Conservation (phyloP, 2,113 vertebrate species). For the Vombatus ursinus region DNA sequence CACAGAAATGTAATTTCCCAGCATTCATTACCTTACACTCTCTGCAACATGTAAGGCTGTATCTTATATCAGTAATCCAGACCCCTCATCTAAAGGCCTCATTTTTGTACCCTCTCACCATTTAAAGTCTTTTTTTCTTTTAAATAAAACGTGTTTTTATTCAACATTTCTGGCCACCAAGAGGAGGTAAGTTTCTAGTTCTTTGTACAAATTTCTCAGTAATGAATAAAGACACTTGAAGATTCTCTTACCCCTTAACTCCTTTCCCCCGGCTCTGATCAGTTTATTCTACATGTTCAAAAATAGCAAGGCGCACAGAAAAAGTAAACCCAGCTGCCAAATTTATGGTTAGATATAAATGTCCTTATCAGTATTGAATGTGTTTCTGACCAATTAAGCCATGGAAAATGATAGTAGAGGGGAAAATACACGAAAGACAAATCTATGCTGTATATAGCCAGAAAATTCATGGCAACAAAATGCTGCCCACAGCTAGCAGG, state of each 20-base stretch:
- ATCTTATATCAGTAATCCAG: neutral
- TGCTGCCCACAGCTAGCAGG: neutral
- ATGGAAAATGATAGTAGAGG: neutral
- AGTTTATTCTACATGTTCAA: neutral
- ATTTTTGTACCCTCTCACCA: neutral
- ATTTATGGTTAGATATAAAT: constrained; percentile 22
- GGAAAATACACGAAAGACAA: neutral
- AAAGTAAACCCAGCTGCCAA: neutral
- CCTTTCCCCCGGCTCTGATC: neutral
- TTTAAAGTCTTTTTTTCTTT: neutral
- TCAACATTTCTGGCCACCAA: neutral
- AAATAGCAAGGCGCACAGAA: neutral
- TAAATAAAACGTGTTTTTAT: neutral
- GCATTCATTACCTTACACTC: neutral
- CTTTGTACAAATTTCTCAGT: neutral
- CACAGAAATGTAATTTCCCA: neutral
- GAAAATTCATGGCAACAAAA: neutral
- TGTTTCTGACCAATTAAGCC: constrained; percentile 9
- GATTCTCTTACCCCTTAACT: neutral
- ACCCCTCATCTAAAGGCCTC: neutral
- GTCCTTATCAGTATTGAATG: constrained; percentile 2
- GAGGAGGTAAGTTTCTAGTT: neutral
- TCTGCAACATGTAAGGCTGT: neutral
- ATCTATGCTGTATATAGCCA: neutral
- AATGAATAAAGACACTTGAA: neutral